Base-by-base conservation (phyloP, 2,113 vertebrate genomes). In the Halcyon senegalensis region DNA sequence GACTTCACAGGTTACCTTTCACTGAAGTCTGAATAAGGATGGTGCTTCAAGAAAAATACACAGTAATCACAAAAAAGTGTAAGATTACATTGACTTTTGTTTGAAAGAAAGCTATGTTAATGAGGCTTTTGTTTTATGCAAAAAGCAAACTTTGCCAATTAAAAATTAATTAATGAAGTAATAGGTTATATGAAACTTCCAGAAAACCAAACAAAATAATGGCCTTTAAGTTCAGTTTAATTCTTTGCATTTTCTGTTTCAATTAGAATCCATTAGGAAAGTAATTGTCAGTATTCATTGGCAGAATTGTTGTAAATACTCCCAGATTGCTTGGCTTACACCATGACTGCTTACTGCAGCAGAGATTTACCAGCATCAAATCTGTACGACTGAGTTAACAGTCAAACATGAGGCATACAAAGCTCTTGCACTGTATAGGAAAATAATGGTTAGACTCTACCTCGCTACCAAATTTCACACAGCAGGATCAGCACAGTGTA, bases 161-260 rank as follows among this genome's bases (percentile, higher is more conserved):
- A 89, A 80, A 94, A 90, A 87, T 9, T 53, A 82, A 82, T 94
- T 83, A 81, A 79, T 94, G 77, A 91, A 78, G 86, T 93, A 93
- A 88, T 82, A 77, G 46, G 17, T 37, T 75, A 89, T 67, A 58
- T 4, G 5, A 89, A 87, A 79, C 58, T 88, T 84, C 44, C 16
- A 92, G 43, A 84, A 93, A 84, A 46, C 27, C 24, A 94, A 85
- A 73, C 9, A 73, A 90, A 84, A 58, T 94, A 78, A 60, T 69
- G 25, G 44, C 19, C 33, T 69, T 88, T 92, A 77, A 62, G 39
- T 64, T 90, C 25, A 75, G 23, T 84, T 96, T 93, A 95, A 96
- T 85, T 89, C 10, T 79, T 86, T 94, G 48, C 3, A 63, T 81
- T 83, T 70, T 89, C 69, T 60, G 30, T 69, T 93, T 92, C 55